Conservation (phyloP, 2,888 invertebrate species). For the Aproaerema taeniolella region DNA sequence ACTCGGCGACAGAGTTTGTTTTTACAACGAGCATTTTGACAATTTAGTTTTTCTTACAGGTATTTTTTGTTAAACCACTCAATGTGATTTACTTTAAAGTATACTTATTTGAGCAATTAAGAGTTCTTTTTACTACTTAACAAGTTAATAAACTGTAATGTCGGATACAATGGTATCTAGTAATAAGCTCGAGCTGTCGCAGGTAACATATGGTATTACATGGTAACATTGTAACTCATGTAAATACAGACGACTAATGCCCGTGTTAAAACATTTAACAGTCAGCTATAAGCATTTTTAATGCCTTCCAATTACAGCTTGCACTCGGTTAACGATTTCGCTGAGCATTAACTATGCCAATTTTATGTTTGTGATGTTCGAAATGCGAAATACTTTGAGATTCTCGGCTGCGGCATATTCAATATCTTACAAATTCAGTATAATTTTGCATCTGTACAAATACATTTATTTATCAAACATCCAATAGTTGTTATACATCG, state of each 20-base stretch:
- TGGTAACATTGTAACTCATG: conserved; percentile 57
- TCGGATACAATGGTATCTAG: conserved; percentile 10
- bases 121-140: conserved; percentile 15
- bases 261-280: conserved; percentile 68
- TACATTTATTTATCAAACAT: too few relatives aligned
- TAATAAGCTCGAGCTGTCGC: conserved; percentile 12
- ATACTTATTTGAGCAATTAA: conserved; percentile 23
- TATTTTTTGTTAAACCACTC: conserved; percentile 14
- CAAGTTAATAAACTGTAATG: conserved; percentile 19
- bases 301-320: conserved; percentile 74
- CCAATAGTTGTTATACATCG: too few relatives aligned
- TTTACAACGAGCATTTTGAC: conserved; percentile 46
- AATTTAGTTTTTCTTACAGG: conserved; percentile 29
- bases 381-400: conserved; percentile 47
- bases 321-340: conserved; percentile 69
- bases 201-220: conserved; percentile 27
- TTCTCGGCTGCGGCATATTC: too few relatives aligned
- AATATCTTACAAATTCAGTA: too few relatives aligned
- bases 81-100: conserved; percentile 18
- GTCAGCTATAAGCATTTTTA: conserved; percentile 69
- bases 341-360: conserved; percentile 71
- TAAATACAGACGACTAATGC: conserved; percentile 66
- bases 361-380: conserved; percentile 62
- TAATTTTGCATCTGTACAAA: too few relatives aligned
- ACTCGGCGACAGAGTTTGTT: conserved; percentile 43